Conservation (phyloP, 2,797 vertebrate genomes). For the Gobionotothen gibberifrons region DNA sequence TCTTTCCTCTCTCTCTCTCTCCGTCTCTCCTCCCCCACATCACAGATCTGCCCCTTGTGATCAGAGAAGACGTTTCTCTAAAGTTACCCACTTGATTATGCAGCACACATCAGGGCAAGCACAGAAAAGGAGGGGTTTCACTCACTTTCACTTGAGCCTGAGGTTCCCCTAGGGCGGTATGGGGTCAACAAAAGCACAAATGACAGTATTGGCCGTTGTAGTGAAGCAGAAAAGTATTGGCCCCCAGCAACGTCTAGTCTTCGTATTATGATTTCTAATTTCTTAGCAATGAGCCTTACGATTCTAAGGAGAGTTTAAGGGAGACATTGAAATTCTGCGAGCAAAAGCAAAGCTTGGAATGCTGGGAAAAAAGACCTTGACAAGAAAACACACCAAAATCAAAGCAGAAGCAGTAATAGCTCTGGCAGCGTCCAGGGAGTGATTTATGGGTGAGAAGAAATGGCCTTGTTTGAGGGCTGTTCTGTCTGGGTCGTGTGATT, state of each 20-base stretch:
- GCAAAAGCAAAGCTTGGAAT: conserved; percentile 27
- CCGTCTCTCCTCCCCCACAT: conserved; percentile 25
- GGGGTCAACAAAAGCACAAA: conserved; percentile 58
- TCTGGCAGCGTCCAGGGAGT: conserved; percentile 50
- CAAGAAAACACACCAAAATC: conserved; percentile 40
- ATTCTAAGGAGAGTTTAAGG: conserved; percentile 39
- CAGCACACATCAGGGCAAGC: conserved; percentile 33
- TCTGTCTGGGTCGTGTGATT: conserved; percentile 65
- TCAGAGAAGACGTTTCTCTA: conserved; percentile 36
- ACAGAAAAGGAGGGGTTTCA: conserved; percentile 36
- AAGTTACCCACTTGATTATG: conserved; percentile 59
- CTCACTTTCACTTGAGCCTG: conserved; percentile 38
- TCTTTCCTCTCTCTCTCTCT: not conserved
- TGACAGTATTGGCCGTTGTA: conserved; percentile 48
- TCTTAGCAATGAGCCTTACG: conserved; percentile 35
- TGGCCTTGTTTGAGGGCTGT: conserved; percentile 71
- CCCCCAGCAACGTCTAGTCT: conserved; percentile 16
- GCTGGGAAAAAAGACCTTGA: not conserved
- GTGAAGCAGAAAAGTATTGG: conserved; percentile 39
- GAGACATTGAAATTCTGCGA: conserved; percentile 51
- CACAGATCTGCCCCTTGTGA: conserved; percentile 18
- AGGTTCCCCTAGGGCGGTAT: conserved; percentile 31
- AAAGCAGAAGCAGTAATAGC: conserved; percentile 56
- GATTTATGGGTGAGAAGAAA: conserved; percentile 72
- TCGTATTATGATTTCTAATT: conserved; percentile 47